Evolutionary conservation across 2,113 vertebrate genomes (phyloP), one percentile per base, ranked within the genome.

Genomic region (Galbula dea): DNA sequence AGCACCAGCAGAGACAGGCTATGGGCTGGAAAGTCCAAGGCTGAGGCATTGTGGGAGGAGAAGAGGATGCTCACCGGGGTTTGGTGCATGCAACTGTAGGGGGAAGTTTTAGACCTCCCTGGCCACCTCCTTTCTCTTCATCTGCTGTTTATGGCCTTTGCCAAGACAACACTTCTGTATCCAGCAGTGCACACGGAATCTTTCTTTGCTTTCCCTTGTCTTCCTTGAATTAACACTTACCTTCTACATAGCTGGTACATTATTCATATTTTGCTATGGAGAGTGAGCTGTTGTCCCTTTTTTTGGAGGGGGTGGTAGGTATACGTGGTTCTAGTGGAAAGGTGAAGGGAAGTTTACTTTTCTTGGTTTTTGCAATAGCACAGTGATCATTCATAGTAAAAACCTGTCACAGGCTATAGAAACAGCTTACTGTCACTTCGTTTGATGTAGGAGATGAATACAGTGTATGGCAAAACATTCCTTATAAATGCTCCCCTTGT

Each of bases 81-180:
- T 12, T 48, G 34, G 43, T 29, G 37, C n/a, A 3, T 2, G 2
- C 4, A 10, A 27, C 30, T 3, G 13, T 3, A 27, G 22, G 6
- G 29, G 19, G 12, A 32, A 41, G 45, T 20, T 59, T 32, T 26
- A 19, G 27, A 26, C 22, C 51, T 59, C 32, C 72, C 27, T 39
- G 36, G 59, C 24, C 10, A 2, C 46, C 11, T 51, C 68, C 18
- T 74, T 30, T 27, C 19, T 36, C 45, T 79, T 54, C 23, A 43
- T 37, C 78, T n/a, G 14, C n/a, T 55, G 10, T 82, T 67, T 26
- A 36, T 1, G 0, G 81, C 34, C 26, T 39, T 39, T 72, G 41
- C 24, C 29, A 32, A 37, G 23, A 27, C 32, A 58, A 19, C 19
- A 3, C 17, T 66, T 57, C 26, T 34, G 29, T 45, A n/a, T 17